Conservation (phyloP, 2,113 vertebrate genomes). For the Oreochromis aureus region DNA sequence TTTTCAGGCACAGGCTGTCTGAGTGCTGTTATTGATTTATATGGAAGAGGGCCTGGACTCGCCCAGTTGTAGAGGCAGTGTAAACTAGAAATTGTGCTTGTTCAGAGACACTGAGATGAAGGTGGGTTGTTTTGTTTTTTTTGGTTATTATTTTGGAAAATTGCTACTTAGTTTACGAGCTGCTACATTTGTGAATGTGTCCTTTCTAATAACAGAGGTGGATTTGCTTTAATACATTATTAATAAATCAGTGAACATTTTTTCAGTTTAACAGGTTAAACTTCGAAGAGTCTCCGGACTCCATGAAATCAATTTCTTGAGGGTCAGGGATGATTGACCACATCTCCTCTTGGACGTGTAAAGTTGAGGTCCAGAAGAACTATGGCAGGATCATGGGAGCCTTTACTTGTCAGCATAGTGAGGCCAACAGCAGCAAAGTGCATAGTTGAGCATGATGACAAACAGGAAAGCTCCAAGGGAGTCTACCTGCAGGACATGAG, state of each 20-base stretch:
- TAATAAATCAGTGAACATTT: not conserved
- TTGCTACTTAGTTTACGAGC: not conserved
- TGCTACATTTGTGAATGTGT: no score
- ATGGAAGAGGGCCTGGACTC: not conserved
- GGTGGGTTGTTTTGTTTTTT: not conserved
- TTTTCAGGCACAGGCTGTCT: not conserved
- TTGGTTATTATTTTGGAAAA: not conserved
- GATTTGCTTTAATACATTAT: not conserved
- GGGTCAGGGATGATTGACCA: not conserved
- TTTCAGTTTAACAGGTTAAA: not conserved
- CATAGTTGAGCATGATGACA: not conserved
- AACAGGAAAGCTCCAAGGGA: not conserved
- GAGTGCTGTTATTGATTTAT: slow-evolving; percentile 28
- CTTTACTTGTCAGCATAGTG: not conserved
- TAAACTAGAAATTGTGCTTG: not conserved
- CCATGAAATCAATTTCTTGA: not conserved
- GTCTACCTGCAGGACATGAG: not conserved
- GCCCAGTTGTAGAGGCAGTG: not conserved
- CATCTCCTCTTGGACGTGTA: not conserved
- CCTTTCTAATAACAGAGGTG: not conserved
- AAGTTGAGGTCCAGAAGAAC: not conserved
- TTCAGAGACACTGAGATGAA: not conserved
- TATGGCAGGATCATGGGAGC: accelerated
- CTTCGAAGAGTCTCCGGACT: not conserved
- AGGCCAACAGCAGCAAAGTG: not conserved